These are phyloP conservation scores for Lordiphosa andalusiaca DNA, from an alignment of 2,888 invertebrate genomes.

Conservation along the genomic window DNA sequence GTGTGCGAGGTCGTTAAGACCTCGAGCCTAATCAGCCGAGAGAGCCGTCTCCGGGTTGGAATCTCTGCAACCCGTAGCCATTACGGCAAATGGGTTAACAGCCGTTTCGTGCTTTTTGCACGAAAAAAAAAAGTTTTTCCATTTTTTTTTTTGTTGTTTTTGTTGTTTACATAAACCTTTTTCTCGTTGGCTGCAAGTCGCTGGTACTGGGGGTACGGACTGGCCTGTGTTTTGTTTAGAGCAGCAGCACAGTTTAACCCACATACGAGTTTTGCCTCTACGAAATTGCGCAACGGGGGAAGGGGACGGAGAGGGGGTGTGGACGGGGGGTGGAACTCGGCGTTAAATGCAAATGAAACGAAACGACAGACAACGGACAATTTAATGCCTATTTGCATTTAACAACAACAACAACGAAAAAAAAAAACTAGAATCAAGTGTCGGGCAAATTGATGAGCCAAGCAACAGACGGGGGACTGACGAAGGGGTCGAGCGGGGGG, in stretches of 20 bases:
- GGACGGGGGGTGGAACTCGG: constrained; percentile 15
- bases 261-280: constrained; percentile 42
- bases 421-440: constrained; percentile 59
- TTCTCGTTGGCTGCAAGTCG: constrained; percentile 29
- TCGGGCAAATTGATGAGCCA: constrained; percentile 49
- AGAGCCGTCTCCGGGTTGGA: constrained; percentile 33
- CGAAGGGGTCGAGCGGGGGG: constrained; percentile 4
- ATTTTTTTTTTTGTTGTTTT: constrained; percentile 28
- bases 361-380: constrained; percentile 63
- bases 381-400: constrained; percentile 71
- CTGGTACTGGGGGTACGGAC: constrained; percentile 1
- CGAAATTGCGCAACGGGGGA: constrained; percentile 47
- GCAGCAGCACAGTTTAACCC: constrained; percentile 57
- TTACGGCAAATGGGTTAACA: constrained; percentile 72
- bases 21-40: constrained; percentile 39
- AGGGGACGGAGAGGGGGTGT: constrained; percentile 3
- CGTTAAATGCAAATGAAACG: constrained; percentile 63
- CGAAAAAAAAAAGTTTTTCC: constrained; percentile 25
- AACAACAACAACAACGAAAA: constrained; percentile 37
- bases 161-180: constrained; percentile 66
- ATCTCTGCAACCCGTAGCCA: constrained; percentile 48
- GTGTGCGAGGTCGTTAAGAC: constrained; percentile 12
- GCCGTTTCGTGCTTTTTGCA: constrained; percentile 71
- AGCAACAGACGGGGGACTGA: constrained; percentile 12
- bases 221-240: too few species aligned